These are phyloP conservation scores for Cassiopea andromeda DNA, from an alignment of 30 jellyfish, hydroid and myxozoan genomes.

Conservation along the genomic window DNA sequence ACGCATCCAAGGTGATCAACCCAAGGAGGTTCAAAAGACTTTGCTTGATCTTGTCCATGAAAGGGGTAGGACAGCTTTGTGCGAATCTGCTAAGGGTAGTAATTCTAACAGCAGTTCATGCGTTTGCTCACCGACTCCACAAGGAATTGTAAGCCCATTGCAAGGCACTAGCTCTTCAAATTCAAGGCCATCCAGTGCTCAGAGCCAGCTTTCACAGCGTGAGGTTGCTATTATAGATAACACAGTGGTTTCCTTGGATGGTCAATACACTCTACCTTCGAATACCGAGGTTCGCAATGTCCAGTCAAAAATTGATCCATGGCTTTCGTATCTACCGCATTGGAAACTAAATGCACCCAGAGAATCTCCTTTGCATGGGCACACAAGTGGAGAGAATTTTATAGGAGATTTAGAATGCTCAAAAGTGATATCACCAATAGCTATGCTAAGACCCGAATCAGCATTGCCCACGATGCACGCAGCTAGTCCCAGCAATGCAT, in stretches of 20 bases:
- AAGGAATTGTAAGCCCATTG: neutral
- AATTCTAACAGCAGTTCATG: slow-evolving; percentile 3
- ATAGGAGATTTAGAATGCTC: neutral
- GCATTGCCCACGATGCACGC: slow-evolving; percentile 24
- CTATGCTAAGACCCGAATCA: slow-evolving; percentile 32
- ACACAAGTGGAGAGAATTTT: neutral
- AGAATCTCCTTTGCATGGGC: slow-evolving; percentile 26
- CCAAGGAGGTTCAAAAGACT: slow-evolving; percentile 6
- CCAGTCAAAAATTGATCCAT: slow-evolving; percentile 67
- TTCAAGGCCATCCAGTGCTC: slow-evolving; percentile 71
- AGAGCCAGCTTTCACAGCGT: slow-evolving; percentile 63
- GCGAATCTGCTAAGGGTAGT: neutral
- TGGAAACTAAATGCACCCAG: slow-evolving; percentile 49
- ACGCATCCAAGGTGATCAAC: neutral
- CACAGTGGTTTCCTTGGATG: slow-evolving; percentile 53
- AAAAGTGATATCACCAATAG: neutral
- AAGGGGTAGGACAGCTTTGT: neutral
- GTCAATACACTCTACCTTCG: slow-evolving; percentile 42
- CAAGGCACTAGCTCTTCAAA: neutral
- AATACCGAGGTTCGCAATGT: slow-evolving; percentile 19
- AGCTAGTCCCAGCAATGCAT: slow-evolving; percentile 3
- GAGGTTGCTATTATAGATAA: slow-evolving; percentile 66
- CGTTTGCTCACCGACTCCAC: slow-evolving; percentile 12
- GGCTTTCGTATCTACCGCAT: slow-evolving; percentile 73
- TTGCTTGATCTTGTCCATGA: slow-evolving; percentile 47